Conservation (phyloP, 2,797 vertebrate species). For the Setipinna tenuifilis region DNA sequence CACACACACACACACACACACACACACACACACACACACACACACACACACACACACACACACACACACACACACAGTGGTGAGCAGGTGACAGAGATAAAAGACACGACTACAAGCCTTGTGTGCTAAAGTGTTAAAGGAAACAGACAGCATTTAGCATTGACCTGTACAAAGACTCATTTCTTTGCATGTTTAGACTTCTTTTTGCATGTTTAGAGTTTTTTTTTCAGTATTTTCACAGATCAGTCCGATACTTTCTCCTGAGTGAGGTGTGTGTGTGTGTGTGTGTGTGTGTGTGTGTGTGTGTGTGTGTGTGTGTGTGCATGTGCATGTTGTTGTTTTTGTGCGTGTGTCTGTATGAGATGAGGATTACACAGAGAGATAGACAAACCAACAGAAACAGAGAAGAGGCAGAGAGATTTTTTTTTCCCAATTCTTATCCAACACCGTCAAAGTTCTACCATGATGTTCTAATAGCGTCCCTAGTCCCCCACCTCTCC, state of each 20-base stretch:
- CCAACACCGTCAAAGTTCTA: not conserved
- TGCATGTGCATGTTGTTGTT: conserved; percentile 30
- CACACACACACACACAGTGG: conserved; percentile 10
- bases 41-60: conserved; percentile 14
- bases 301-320: conserved; percentile 30
- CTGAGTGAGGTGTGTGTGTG: conserved; percentile 14
- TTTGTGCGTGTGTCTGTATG: conserved; percentile 42
- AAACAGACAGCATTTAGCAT: conserved; percentile 69
- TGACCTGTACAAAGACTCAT: conserved; percentile 59
- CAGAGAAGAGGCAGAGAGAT: not conserved
- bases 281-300: conserved; percentile 38
- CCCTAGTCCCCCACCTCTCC: not conserved
- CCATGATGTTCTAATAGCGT: not conserved
- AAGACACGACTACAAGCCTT: not conserved
- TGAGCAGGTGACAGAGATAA: not conserved
- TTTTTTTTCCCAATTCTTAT: not conserved
- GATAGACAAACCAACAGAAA: not conserved
- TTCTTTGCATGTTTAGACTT: conserved; percentile 46
- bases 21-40: conserved; percentile 10
- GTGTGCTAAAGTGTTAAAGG: conserved; percentile 62
- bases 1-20: conserved; percentile 15
- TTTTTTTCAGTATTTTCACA: conserved; percentile 52
- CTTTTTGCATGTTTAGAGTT: conserved; percentile 30
- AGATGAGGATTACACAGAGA: conserved; percentile 32
- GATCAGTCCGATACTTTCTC: conserved; percentile 47